Evolutionary conservation across 2,113 vertebrate species (phyloP).

Genomic region (Melanotaenia duboulayi): DNA sequence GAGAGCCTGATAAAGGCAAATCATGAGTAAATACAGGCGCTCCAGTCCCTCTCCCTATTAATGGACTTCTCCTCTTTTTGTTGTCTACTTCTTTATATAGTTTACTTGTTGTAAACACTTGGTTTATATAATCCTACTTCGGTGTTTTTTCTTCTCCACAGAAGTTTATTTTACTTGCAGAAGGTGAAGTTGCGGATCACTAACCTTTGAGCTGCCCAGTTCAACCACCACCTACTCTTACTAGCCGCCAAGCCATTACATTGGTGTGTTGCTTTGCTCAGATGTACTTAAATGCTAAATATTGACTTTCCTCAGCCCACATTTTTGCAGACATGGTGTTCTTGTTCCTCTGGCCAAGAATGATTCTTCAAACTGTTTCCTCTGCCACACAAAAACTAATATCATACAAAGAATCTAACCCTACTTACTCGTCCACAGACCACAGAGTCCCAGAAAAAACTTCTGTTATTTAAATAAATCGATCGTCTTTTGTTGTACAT

Average conservation of each 20-base stretch:
- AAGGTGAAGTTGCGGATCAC: slow-evolving; percentile 2
- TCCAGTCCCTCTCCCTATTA: neutral
- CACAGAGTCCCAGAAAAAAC: too few species aligned
- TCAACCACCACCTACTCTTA: neutral
- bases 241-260: slow-evolving; percentile 11
- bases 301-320: slow-evolving; percentile 6
- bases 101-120: slow-evolving; percentile 11
- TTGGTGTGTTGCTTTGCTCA: neutral
- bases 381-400: neutral
- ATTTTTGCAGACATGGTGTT: neutral
- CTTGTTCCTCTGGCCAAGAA: slow-evolving; percentile 9
- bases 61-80: slow-evolving; percentile 5
- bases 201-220: slow-evolving; percentile 13
- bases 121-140: neutral
- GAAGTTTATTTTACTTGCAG: slow-evolving; percentile 18
- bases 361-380: neutral
- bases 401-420: neutral
- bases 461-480: too few species aligned
- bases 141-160: neutral
- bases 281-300: slow-evolving; percentile 27
- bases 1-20: slow-evolving; percentile 41
- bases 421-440: neutral
- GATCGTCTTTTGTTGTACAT: too few species aligned
- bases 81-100: neutral
- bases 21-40: slow-evolving; percentile 51